Base-by-base conservation (phyloP, 2,113 vertebrate species). In the Fregetta grallaria region DNA sequence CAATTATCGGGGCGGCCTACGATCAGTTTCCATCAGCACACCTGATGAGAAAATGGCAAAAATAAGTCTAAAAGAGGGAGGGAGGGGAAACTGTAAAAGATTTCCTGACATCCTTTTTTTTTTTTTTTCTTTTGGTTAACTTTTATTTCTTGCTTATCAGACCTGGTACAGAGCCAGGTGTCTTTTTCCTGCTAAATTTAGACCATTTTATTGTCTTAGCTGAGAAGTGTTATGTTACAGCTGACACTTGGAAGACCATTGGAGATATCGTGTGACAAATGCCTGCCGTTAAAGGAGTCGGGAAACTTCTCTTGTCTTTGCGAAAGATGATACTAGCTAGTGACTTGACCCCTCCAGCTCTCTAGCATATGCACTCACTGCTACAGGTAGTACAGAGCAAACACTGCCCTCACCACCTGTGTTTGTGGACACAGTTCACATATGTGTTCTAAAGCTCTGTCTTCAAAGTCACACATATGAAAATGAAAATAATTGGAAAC, bases 31-130 rank as follows among this genome's bases (percentile, higher is more conserved):
- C 92, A 90, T 96, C 95, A 96, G 92, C 97, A 98, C 98, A 99
- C 98, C 98, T 99, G 98, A 99, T 97, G 97, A 98, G 92, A 97
- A 97, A 98, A 97, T 32, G 68, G 89, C 63, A 95, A 97, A 98
- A 98, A 96, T 78, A 97, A 97, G 77, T 96, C 94, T 34, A 73
- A 70, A 72, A 53, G 78, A 86, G 71, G 38, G 38, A 10, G 38
- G 38, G 8, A 38, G 13, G 71, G 8, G 4, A 7, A 97, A 98
- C 98, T 98, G 96, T 98, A 98, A 97, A 98, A 96, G 61, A 87
- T 97, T 98, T 98, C 86, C 86, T 97, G 97, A 97, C 89, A 91
- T 96, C 85, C 90, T 38, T 38, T 38, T 38, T 38, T 38, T 38
- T 9, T 56, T 7, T 17, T 3, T 8, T 44, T 3, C 9, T 55